These are phyloP conservation scores for Ichneumoninae sp. DNA, from an alignment of 2,888 invertebrate species.

Conservation along the genomic window DNA sequence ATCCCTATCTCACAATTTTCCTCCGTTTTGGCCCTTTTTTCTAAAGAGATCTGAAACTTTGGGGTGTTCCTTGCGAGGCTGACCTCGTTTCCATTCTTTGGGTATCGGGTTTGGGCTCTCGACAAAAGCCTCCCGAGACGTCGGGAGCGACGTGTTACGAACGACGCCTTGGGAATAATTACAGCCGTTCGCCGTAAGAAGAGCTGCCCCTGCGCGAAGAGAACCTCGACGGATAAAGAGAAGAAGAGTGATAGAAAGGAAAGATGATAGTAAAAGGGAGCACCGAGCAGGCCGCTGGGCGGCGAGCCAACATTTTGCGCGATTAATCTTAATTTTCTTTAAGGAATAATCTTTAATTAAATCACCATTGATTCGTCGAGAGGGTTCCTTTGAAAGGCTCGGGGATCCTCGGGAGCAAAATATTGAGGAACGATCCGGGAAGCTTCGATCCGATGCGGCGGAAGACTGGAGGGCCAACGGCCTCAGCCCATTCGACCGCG, in stretches of 20 bases:
- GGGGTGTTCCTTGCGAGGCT: conserved; percentile 29
- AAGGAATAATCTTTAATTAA: conserved; percentile 83
- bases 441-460: conserved; percentile 36
- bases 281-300: conserved; percentile 14
- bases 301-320: conserved; percentile 66
- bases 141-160: conserved; percentile 60
- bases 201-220: conserved; percentile 61
- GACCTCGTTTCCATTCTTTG: conserved; percentile 61
- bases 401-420: conserved; percentile 32
- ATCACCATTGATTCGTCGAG: conserved; percentile 81
- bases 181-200: conserved; percentile 71
- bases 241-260: conserved; percentile 29
- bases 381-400: conserved; percentile 44
- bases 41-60: conserved; percentile 17
- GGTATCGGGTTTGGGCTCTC: conserved; percentile 40
- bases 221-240: conserved; percentile 26
- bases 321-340: conserved; percentile 84
- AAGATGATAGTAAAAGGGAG: conserved; percentile 36
- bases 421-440: conserved; percentile 29
- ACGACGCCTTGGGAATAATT: conserved; percentile 76
- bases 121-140: conserved; percentile 54
- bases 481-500: conserved; percentile 39
- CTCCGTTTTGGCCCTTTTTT: not conserved
- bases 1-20: not conserved
- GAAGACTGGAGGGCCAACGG: conserved; percentile 30